Base-by-base conservation (phyloP, 2,113 vertebrate species). In the Myiozetetes cayanensis region DNA sequence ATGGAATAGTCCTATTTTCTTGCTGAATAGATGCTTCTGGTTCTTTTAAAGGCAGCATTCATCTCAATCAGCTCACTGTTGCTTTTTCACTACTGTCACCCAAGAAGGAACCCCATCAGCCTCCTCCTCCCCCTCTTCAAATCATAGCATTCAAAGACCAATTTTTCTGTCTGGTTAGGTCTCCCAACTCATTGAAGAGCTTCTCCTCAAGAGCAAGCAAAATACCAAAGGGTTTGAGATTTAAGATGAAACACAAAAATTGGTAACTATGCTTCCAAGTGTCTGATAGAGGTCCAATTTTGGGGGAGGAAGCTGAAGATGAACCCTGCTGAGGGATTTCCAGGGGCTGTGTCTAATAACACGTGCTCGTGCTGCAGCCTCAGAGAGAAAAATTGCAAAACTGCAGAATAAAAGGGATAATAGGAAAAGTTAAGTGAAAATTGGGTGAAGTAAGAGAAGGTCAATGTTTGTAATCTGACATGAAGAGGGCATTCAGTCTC, bases 391-490 rank as follows among this genome's bases (percentile, higher is more conserved):
- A 1, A 3, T 31, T 44, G 49, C 89, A 87, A 91, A 95, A 93
- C 37, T 89, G 91, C 74, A 93, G 68, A 91, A 91, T 81, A 77
- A 93, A 96, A 97, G 77, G 63, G 62, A 90, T 96, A 96, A 95
- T 82, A 87, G 95, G 96, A 93, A 91, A 96, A 74, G 28, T 87
- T 88, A 93, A 95, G 88, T 79, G 89, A 84, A 96, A 89, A 89
- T 74, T 78, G 85, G 73, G 73, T 96, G 93, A 97, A 97, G 95
- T 85, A 95, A 91, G 91, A 91, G 84, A 89, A 94, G 83, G 96
- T 90, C 94, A 95, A 25, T 94, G 88, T 66, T 80, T 85, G 56
- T 68, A 76, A 94, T 91, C 67, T 89, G 74, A 61, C 52, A 14
- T 5, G 72, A 95, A 82, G 91, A 55, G 47, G 22, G 30, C 50